Evolutionary conservation across 2,797 vertebrate genomes (phyloP).

Genomic region (Ataeniobius toweri): DNA sequence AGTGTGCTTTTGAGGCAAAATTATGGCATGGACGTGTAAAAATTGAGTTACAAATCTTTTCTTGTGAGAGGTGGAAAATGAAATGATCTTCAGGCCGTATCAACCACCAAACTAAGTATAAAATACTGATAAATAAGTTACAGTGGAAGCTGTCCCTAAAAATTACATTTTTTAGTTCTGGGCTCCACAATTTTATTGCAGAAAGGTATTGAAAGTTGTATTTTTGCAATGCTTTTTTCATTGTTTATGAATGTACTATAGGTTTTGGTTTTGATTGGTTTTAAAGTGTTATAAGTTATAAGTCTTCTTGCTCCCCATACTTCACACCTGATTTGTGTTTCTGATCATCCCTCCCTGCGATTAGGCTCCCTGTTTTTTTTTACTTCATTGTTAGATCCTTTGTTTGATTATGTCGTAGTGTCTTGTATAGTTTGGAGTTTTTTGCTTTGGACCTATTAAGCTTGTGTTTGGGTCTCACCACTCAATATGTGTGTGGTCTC

Average conservation of each 20-base stretch:
- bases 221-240: background rate
- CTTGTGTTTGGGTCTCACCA: background rate
- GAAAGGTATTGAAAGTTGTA: background rate
- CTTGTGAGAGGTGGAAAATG: background rate
- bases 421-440: background rate
- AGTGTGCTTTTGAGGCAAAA: slow-evolving; percentile 25
- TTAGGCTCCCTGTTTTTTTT: background rate
- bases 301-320: background rate
- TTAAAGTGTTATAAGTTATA: background rate
- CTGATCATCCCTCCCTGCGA: too few relatives aligned
- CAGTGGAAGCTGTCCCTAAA: background rate
- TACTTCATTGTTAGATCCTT: background rate
- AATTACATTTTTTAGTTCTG: background rate
- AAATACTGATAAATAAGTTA: background rate
- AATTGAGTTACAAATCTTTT: background rate
- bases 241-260: background rate
- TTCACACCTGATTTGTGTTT: background rate
- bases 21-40: background rate
- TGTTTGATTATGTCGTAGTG: background rate
- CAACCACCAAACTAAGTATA: background rate
- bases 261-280: background rate
- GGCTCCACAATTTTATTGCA: background rate
- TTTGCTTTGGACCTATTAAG: background rate
- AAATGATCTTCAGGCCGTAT: background rate
- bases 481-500: background rate